Evolutionary conservation across 2,888 invertebrate genomes (phyloP), one percentile per base, ranked within the genome.

Genomic region (Lamellibrachia satsuma): DNA sequence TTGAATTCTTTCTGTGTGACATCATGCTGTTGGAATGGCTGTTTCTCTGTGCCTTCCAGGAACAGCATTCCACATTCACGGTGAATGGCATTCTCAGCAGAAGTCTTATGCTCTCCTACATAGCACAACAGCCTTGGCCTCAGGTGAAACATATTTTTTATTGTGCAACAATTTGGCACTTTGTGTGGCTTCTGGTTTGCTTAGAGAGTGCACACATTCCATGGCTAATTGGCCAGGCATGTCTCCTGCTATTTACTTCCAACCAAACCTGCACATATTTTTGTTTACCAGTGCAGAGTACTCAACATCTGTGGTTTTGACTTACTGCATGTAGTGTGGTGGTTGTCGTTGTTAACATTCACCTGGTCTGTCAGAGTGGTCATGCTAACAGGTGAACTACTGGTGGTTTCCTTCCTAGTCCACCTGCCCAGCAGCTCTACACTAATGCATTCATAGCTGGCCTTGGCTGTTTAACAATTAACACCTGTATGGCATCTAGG

Each of bases 81-180:
- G 75, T 75, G 75, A 75, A 75, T 75, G 22, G 75, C 75, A 75
- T 75, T 75, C 75, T 75, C 75, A 75, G 75, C 75, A 75, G 75
- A 15, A 22, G 75, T 75, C 22, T 22, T 75, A 75, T 0, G 75
- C 75, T 75, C 75, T 75, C 75, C 22, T 75, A 75, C 75, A 75
- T 75, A 75, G 15, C 22, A n/a, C 75, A 22, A 22, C 75, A 22
- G 75, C 6, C 15, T 75, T n/a, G 75, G 75, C 75, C 75, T 75
- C 75, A 75, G 75, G 75, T 75, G 75, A 75, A 75, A 75, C 75
- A 75, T 75, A 6, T 3, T 75, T 75, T 75, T 75, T 22, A n/a
- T 75, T 75, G 75, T 75, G 75, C 75, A 75, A 75, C 75, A 75
- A 75, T 75, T 75, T 75, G 75, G 75, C 75, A 75, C 75, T 75